Evolutionary conservation across 30 jellyfish, hydroid and myxozoan genomes (phyloP).

Genomic region (Morbakka virulenta): DNA sequence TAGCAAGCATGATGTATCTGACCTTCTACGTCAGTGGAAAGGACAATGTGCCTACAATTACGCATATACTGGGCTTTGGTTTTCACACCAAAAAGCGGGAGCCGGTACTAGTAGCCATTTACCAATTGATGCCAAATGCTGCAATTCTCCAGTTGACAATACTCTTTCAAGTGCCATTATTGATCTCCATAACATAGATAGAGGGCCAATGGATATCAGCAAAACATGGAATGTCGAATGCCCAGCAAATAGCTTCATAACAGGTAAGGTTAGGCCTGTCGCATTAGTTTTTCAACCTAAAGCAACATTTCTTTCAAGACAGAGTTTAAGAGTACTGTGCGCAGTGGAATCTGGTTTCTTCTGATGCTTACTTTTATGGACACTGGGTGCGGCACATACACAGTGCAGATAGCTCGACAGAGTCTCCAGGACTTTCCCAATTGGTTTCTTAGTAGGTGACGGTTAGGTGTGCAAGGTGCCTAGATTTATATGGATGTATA

Average conservation of each 20-base stretch:
- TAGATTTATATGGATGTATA: no score
- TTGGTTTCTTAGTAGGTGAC: no score
- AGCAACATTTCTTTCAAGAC: no score
- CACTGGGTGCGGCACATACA: no score
- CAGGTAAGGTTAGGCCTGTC: slow-evolving; percentile 84
- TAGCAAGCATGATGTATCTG: not conserved
- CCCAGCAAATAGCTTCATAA: slow-evolving; percentile 58
- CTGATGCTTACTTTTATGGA: no score
- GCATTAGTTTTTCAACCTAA: no score
- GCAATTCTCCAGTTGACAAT: slow-evolving; percentile 55
- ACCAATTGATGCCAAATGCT: slow-evolving; percentile 55
- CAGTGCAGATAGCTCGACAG: no score
- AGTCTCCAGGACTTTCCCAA: no score
- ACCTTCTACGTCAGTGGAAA: not conserved
- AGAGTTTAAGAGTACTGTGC: no score
- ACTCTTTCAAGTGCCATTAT: slow-evolving; percentile 46
- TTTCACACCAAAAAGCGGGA: not conserved
- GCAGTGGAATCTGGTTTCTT: no score
- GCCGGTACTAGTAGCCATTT: not conserved
- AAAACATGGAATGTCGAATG: slow-evolving; percentile 78
- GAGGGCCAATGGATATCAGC: slow-evolving; percentile 27
- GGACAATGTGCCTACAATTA: not conserved
- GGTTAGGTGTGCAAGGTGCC: no score
- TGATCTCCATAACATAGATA: slow-evolving; percentile 23
- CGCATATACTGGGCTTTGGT: not conserved